Evolutionary conservation across 2,797 vertebrate species (phyloP).

Genomic region (Lycodopsis pacificus): DNA sequence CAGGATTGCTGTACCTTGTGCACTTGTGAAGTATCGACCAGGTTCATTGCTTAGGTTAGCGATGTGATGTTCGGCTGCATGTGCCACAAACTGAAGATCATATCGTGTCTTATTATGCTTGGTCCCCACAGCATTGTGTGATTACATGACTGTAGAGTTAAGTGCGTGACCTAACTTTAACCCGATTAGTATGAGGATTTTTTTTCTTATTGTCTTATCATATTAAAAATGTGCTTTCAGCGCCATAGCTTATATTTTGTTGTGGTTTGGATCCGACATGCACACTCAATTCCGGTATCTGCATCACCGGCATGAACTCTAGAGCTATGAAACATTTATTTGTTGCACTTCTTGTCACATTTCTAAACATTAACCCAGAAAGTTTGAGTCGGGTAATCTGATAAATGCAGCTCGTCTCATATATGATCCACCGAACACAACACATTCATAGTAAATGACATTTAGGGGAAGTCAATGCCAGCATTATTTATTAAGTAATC

Average conservation of each 20-base stretch:
- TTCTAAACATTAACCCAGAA: too few relatives aligned
- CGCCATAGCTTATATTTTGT: neutral
- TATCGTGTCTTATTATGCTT: neutral
- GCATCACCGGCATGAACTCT: too few relatives aligned
- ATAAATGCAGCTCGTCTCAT: neutral
- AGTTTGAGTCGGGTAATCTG: too few relatives aligned
- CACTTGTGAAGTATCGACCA: slow-evolving; percentile 6
- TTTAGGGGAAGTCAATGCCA: too few relatives aligned
- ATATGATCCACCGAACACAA: neutral
- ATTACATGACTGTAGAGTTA: slow-evolving; percentile 8
- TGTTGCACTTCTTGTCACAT: neutral
- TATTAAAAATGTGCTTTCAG: neutral
- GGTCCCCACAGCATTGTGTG: neutral
- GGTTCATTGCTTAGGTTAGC: slow-evolving; percentile 24
- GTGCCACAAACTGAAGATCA: slow-evolving; percentile 1
- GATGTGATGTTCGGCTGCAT: slow-evolving; percentile 30
- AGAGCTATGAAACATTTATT: neutral
- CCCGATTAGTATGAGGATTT: neutral
- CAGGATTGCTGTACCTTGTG: slow-evolving; percentile 39
- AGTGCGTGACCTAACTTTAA: neutral
- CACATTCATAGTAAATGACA: neutral
- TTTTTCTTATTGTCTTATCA: neutral
- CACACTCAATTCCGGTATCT: too few relatives aligned
- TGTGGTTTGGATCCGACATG: neutral
- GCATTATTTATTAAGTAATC: too few relatives aligned